Percentiles rank a stretch among this genome's conserved stretches.
These are phyloP conservation scores for Eueremaeus valkanovi DNA, from an alignment of 2,888 invertebrate genomes.

Conservation along the genomic window DNA sequence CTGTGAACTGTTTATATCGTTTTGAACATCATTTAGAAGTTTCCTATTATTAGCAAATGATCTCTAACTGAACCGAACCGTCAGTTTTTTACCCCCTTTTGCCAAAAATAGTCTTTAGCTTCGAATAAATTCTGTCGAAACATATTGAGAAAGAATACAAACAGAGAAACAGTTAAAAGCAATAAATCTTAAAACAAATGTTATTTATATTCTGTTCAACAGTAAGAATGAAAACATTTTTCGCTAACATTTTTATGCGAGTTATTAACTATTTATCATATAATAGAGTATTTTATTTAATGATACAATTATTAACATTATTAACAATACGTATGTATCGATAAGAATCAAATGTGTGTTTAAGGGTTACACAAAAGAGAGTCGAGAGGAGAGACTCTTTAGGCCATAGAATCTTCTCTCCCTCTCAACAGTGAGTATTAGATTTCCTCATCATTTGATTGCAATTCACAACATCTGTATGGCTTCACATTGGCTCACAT, in stretches of 20 bases:
- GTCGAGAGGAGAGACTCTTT: background rate
- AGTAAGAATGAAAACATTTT: background rate
- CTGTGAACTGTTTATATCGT: background rate
- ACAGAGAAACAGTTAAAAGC: background rate
- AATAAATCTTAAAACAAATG: conserved; percentile 27
- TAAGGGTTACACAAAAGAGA: background rate
- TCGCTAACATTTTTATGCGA: background rate
- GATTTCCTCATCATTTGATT: conserved; percentile 28
- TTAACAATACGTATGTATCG: background rate
- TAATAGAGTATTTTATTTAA: background rate
- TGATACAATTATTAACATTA: background rate
- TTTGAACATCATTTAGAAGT: background rate
- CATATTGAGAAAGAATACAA: background rate
- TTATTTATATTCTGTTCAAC: background rate
- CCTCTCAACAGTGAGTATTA: background rate
- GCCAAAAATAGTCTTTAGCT: background rate
- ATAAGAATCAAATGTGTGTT: conserved; percentile 22
- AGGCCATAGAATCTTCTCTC: background rate
- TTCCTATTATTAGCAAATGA: background rate
- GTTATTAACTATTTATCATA: conserved; percentile 5
- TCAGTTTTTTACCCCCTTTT: conserved; percentile 19
- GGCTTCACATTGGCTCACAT: conserved; percentile 17
- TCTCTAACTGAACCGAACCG: background rate
- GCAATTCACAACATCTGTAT: conserved; percentile 21
- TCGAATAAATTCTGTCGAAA: background rate